Base-by-base conservation (phyloP, 2,797 vertebrate genomes). In the Acanthurus leucopareius region DNA sequence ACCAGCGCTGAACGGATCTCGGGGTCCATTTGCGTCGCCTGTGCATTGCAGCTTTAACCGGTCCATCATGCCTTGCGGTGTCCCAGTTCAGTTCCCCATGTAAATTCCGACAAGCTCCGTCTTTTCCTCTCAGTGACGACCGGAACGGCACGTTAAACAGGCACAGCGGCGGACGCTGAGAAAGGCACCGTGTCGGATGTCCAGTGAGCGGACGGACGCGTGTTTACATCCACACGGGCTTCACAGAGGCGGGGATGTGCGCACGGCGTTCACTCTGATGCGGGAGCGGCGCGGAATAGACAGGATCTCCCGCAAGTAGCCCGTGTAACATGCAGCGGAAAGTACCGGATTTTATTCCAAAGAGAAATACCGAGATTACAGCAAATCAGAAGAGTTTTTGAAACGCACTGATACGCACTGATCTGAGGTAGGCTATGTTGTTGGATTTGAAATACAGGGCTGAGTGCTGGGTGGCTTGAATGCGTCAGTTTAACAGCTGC, bases 31-130 rank as follows among this genome's bases (percentile, higher is more conserved):
- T 42, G 83, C 75, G 78, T 72, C n/a, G 70, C 73, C 77, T 16
- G 86, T 78, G 90, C 87, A 54, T 72, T 92, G 94, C 94, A 84
- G 95, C 96, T 93, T 94, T 91, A 94, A 91, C 91, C 82, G 93
- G 94, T 96, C 96, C 96, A 95, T 93, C 93, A 95, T 95, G 96
- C 96, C 86, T 95, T 91, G 95, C 95, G 92, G 91, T 90, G 95
- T 85, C 95, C 95, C 93, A 91, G 84, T 94, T 94, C 92, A 91
- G 93, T 91, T 92, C 91, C 91, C 89, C 13, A 87, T 62, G 92
- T 77, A 57, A 87, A 86, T 79, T 79, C 75, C 86, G 66, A 74
- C 69, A 14, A 49, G 54, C 78, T 19, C 60, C 44, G 65, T 70
- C 28, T 69, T 38, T 58, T 10, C 25, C 16, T 47, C n/a, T 38